Base-by-base conservation (phyloP, 2,888 invertebrate species). In the Tortricodes alternella region DNA sequence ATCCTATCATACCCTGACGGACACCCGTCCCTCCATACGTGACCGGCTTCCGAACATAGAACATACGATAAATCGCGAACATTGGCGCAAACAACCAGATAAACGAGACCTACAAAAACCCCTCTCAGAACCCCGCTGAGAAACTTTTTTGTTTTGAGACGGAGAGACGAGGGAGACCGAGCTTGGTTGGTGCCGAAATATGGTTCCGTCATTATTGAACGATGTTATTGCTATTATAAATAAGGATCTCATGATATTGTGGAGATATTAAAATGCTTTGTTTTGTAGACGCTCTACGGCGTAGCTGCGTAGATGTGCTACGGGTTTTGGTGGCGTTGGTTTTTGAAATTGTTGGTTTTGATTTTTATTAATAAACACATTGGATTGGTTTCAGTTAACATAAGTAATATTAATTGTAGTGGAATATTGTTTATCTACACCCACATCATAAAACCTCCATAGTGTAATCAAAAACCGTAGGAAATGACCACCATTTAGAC, bases 191-290 rank as follows among this genome's bases (percentile, higher is more conserved):
- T 61, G 66, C 64, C 60, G 63, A 67, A 69, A 70, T 68, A 65
- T 65, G 78, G 69, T 74, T 78, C 73, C 71, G 85, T 89, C 85
- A 87, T 88, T 87, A 87, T 86, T 85, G 82, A 85, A 78, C 77
- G 76, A 71, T 80, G 84, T 85, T 87, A 88, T 88, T 86, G 83
- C 82, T 73, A 76, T 79, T 85, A 87, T 88, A 88, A 88, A 89
- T 85, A 88, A 86, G 74, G 75, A 74, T 78, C 76, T 76, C 72
- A 72, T 81, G 80, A 76, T 84, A 83, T 83, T 83, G 85, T 78
- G 79, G 75, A 67, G 81, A 84, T 89, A 88, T 89, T 88, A 87
- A 83, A 87, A 85, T 85, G 77, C 74, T 83, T 84, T 83, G 78
- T 80, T 77, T 74, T 76, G 63, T 69, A 71, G 69, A 63, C 61